Base-by-base conservation (phyloP, 2,888 invertebrate genomes). In the Eutolmus rufibarbis region DNA sequence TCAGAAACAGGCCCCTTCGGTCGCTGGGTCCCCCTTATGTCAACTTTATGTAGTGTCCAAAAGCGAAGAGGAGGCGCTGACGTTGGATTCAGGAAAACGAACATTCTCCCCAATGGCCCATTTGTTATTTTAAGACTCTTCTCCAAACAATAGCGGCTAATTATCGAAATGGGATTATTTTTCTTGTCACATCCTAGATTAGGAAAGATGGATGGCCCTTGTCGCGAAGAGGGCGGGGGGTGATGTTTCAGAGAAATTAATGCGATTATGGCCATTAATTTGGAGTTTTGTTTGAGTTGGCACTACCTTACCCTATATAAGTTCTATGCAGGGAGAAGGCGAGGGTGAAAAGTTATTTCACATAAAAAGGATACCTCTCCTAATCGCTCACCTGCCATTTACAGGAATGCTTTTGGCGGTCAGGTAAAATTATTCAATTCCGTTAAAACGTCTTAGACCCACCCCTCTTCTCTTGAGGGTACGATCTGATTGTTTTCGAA, bases 151-250 rank as follows among this genome's bases (percentile, higher is more conserved):
- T 79, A 79, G 51, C 79, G 43, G n/a, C 79, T 79, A 79, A 79
- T 79, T 79, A 79, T 79, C 79, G 51, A 79, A 79, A 79, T 37
- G 23, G 79, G 79, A 79, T 79, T 79, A 79, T 79, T 79, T 37
- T 76, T 31, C 51, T 51, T 34, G 66, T 79, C 51, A 79, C 79
- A 51, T 23, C 51, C 40, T 46, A 78, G 79, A 51, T 79, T 79
- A 66, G 66, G 66, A 12, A 66, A 66, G 66, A 66, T 66, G 28
- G 66, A 66, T 66, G 66, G 66, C 66, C 51, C 66, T 66, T 23
- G 66, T 66, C 28, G 66, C 23, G 23, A 14, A 46, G 23, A 66
- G 19, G 23, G 19, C n/a, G 7, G 51, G 51, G n/a, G n/a, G 28
- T 66, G 66, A 19, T 66, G 12, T 66, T 66, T 66, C 66, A 19